Base-by-base conservation (phyloP, 2,113 vertebrate genomes). In the Merops nubicus region DNA sequence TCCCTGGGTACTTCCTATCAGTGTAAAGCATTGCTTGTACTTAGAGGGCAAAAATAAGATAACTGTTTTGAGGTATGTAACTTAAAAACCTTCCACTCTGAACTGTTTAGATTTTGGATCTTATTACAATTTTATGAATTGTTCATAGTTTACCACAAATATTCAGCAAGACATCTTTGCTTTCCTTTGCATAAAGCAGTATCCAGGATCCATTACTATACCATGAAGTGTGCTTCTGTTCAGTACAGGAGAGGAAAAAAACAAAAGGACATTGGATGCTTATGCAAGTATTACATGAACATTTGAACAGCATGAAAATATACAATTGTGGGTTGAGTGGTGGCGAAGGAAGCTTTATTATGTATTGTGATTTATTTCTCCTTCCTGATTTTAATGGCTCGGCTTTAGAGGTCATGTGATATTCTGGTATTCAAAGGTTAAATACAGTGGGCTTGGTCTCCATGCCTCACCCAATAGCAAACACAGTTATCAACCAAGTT, bases 401-500 rank as follows among this genome's bases (percentile, higher is more conserved):
- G 42, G 47, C 60, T 91, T 84, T 90, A 90, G 38, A 67, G 3
- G 31, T 68, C 3, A 2, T 0, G 0, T 88, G 47, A 47, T 91
- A 70, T 34, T 91, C 33, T 84, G 36, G 9, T 88, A 94, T 83
- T 91, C 67, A 86, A 59, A 85, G 54, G 47, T 95, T 91, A 89
- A 92, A 83, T 86, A 56, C 42, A 67, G 21, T 48, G 47, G 45
- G 64, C 19, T 81, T 64, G 23, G 47, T 86, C 60, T 95, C 73
- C 22, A 23, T 54, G 72, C 69, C 64, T 45, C 80, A 78, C 54
- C 88, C 85, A 94, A 84, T 59, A 79, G 77, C 51, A 89, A 95
- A 95, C 48, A 89, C 13, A 36, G n/a, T 92, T 96, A 96, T 85
- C 83, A 73, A 83, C 43, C 48, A 78, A 60, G 79, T 79, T 94